Base-by-base conservation (phyloP, 2,888 invertebrate genomes). In the Habroteleia sp. region DNA sequence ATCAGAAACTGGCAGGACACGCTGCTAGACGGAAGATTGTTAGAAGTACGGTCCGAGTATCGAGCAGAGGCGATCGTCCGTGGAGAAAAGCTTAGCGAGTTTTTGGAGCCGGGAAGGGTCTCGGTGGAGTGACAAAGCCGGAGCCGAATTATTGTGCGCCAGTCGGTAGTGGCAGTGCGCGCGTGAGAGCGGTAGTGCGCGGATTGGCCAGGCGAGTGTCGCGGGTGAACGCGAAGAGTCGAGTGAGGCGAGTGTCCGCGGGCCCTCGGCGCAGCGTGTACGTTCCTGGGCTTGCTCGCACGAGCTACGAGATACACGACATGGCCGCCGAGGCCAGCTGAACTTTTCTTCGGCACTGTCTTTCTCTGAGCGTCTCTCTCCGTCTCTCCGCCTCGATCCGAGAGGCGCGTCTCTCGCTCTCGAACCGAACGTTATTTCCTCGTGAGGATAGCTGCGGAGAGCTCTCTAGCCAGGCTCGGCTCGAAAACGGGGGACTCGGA, bases 321-420 rank as follows among this genome's bases (percentile, higher is more conserved):
- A 87, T 86, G 87, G 87, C 85, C 81, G 86, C 86, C 86, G 85
- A 85, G 86, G 85, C 85, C 84, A 85, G 83, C 83, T 85, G 83
- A 84, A 85, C 84, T 81, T 83, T 79, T 82, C 81, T 80, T 60
- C 60, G 68, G 42, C 44, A 33, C 58, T 46, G 72, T 68, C 31
- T 58, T 31, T 44, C 58, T 44, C 46, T 41, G 13, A 25, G 14
- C 31, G 25, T 58, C 35, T 44, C 58, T 44, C 46, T 41, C 17
- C 25, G 14, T 39, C 33, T 8, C 16, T 11, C 27, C 13, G 29
- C 4, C 1, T 29, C 10, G 4, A 25, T 25, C 25, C 33, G 7
- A 27, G 35, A 14, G 14, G 6, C 3, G 14, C 14, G 14, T 35
- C 42, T 13, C 23, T 20, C 39, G n/a, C 39, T 17, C 17, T 33